phyloP scores from a whole-genome alignment of 2,888 invertebrate genomes.

The Crioceris asparagi region DNA sequence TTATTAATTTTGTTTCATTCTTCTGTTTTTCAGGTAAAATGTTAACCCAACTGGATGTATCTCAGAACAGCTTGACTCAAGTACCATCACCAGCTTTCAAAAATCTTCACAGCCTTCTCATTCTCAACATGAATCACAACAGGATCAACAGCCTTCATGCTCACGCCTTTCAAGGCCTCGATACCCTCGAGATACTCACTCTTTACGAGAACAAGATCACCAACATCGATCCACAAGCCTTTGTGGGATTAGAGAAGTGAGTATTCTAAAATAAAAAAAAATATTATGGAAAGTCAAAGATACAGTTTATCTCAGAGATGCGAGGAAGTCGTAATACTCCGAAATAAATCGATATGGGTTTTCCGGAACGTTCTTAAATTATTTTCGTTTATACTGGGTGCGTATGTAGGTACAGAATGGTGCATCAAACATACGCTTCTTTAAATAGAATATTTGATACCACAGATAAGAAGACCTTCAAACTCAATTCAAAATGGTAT shows the following conservation, averaged over 20 bases:
- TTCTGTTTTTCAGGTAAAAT: conserved; percentile 61
- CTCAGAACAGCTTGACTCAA: conserved; percentile 68
- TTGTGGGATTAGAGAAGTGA: conserved; percentile 79
- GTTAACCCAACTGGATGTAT: conserved; percentile 79
- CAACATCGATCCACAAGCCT: conserved; percentile 70
- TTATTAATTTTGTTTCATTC: too few relatives aligned
- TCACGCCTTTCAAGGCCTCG: conserved; percentile 76
- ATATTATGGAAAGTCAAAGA: too few relatives aligned
- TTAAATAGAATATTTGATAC: too few relatives aligned
- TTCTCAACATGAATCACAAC: conserved; percentile 84
- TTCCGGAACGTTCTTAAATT: too few relatives aligned
- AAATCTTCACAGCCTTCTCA: conserved; percentile 71
- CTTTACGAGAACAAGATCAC: conserved; percentile 79
- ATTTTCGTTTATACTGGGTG: too few relatives aligned
- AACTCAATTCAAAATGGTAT: too few relatives aligned
- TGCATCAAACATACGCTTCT: too few relatives aligned
- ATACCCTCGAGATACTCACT: conserved; percentile 76
- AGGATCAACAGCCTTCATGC: conserved; percentile 66
- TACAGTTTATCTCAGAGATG: too few relatives aligned
- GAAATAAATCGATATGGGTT: too few relatives aligned
- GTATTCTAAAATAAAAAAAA: conserved; percentile 35
- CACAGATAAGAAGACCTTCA: too few relatives aligned
- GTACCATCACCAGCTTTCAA: conserved; percentile 74
- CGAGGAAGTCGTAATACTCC: too few relatives aligned
- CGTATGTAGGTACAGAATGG: too few relatives aligned